Percentiles rank a stretch among this genome's conserved stretches.
Evolutionary conservation across 2,888 invertebrate species (phyloP).

Genomic region (Lottia gigantea): DNA sequence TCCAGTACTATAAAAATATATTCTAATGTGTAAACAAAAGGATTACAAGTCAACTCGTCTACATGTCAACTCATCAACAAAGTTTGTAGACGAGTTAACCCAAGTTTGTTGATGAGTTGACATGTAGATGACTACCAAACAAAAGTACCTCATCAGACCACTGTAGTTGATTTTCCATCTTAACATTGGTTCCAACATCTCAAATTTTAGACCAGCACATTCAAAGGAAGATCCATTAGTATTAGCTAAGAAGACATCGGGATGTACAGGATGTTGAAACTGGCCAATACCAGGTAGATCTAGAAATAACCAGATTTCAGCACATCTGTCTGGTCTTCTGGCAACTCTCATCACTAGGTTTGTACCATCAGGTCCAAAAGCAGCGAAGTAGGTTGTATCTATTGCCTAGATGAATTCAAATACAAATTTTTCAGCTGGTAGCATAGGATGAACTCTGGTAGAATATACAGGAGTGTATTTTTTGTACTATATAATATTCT

Average conservation of each 20-base stretch:
- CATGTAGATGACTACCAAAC: too few species aligned
- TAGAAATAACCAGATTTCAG: slow-evolving; percentile 74
- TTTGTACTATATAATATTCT: too few species aligned
- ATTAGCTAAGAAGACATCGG: slow-evolving; percentile 71
- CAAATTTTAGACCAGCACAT: slow-evolving; percentile 72
- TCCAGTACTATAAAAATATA: too few species aligned
- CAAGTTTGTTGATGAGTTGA: too few species aligned
- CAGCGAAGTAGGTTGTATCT: slow-evolving; percentile 71
- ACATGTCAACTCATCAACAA: too few species aligned
- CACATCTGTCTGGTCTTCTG: slow-evolving; percentile 71
- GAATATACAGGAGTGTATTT: too few species aligned
- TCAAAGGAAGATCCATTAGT: slow-evolving; percentile 50
- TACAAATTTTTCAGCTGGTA: not conserved
- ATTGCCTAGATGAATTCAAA: slow-evolving; percentile 62
- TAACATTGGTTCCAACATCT: slow-evolving; percentile 74
- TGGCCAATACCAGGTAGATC: slow-evolving; percentile 66
- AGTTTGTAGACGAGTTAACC: too few species aligned
- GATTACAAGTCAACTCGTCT: too few species aligned
- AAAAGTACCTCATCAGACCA: slow-evolving; percentile 74
- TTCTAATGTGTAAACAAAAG: too few species aligned
- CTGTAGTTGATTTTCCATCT: slow-evolving; percentile 78
- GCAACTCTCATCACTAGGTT: slow-evolving; percentile 72
- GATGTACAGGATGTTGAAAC: slow-evolving; percentile 72
- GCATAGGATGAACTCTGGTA: not conserved
- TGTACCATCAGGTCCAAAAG: slow-evolving; percentile 71